Conservation (phyloP, 2,888 invertebrate genomes). For the Azorinus chamasolen region DNA sequence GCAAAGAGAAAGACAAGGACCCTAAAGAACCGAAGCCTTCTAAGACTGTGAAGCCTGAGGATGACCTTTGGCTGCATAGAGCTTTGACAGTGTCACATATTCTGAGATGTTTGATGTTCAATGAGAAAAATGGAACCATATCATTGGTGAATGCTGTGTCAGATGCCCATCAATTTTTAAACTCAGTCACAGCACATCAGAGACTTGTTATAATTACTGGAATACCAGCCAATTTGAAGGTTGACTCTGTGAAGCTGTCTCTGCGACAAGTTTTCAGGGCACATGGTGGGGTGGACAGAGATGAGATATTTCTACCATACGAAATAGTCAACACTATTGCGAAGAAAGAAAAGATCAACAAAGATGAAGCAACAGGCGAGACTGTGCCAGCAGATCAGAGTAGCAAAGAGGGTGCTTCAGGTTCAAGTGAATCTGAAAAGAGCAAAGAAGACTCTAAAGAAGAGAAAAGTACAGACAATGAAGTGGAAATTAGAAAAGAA, state of each 20-base stretch:
- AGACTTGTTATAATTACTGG: conserved; percentile 83
- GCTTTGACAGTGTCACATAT: conserved; percentile 83
- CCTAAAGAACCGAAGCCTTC: conserved; percentile 38
- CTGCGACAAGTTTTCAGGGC: conserved; percentile 78
- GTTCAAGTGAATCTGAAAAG: conserved; percentile 7
- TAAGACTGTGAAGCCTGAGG: conserved; percentile 73
- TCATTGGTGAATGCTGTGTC: conserved; percentile 79
- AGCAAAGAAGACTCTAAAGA: conserved; percentile 24
- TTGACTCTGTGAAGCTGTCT: conserved; percentile 73
- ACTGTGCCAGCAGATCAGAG: conserved; percentile 22
- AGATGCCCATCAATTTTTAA: conserved; percentile 78
- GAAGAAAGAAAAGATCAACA: conserved; percentile 21
- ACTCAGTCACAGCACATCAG: conserved; percentile 76
- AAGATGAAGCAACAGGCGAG: conserved; percentile 46
- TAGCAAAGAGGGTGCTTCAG: conserved; percentile 8
- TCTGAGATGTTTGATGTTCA: conserved; percentile 80
- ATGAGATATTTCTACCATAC: conserved; percentile 83
- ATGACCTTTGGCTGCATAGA: conserved; percentile 84
- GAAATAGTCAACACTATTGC: conserved; percentile 39
- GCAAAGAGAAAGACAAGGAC: conserved; percentile 46
- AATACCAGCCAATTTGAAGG: conserved; percentile 78
- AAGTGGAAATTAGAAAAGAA: conserved; percentile 27
- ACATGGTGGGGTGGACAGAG: conserved; percentile 81
- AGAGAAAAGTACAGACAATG: conserved; percentile 5
- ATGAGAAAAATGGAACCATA: conserved; percentile 78